Conservation (phyloP, 2,888 invertebrate species). For the Cancer borealis region DNA sequence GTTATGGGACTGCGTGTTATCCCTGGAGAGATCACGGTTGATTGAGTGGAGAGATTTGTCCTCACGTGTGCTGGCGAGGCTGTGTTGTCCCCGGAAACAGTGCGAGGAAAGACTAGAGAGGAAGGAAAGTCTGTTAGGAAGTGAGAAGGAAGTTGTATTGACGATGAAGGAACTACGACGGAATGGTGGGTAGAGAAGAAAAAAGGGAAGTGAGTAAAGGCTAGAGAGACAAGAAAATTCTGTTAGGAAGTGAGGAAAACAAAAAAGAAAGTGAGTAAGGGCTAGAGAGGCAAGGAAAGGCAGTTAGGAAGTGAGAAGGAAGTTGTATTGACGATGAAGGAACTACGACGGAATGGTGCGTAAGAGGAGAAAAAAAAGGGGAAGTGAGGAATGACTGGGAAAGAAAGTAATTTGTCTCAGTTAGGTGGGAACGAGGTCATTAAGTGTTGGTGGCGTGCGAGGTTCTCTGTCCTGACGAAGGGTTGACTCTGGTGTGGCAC, state of each 20-base stretch:
- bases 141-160: not conserved
- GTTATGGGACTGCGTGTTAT: no score
- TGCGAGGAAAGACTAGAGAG: not conserved
- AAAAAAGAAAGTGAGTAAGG: no score
- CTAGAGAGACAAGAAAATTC: not conserved
- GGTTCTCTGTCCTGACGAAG: not conserved
- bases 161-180: not conserved
- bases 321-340: not conserved
- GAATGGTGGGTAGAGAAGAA: not conserved
- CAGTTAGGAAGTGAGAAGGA: not conserved
- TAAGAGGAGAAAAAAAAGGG: not conserved
- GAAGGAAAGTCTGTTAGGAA: not conserved
- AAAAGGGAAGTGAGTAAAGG: no score
- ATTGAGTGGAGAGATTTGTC: no score
- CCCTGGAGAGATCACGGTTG: no score
- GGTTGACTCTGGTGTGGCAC: not conserved
- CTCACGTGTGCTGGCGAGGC: no score
- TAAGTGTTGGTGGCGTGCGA: not conserved
- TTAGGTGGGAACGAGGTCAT: not conserved
- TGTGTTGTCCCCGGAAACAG: no score
- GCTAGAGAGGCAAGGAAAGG: not conserved
- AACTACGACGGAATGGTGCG: not conserved
- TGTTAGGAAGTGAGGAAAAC: not conserved
- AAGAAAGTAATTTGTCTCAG: not conserved
- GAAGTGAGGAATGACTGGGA: not conserved